phyloP scores from a whole-genome alignment of 2,113 vertebrate species.

The Strigops habroptila region DNA sequence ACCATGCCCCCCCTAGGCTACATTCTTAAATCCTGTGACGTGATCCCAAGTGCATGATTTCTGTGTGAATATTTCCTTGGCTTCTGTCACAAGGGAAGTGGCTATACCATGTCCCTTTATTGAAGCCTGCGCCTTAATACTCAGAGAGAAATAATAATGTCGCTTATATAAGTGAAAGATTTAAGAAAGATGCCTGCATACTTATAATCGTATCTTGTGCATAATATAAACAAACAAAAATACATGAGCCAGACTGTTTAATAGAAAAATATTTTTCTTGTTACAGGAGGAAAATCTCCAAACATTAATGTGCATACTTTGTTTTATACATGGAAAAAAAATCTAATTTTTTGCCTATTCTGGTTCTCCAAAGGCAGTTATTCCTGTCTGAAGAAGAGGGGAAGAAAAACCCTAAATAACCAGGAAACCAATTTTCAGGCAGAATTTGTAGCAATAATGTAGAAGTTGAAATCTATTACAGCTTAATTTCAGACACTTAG shows the following conservation, averaged over 20 bases:
- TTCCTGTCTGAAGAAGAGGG: background rate
- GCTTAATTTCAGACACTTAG: background rate
- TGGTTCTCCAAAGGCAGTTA: background rate
- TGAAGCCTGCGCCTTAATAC: background rate
- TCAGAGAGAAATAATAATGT: background rate
- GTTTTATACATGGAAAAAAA: background rate
- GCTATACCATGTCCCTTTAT: background rate
- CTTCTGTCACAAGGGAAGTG: background rate
- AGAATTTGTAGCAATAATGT: background rate
- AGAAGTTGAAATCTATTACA: background rate
- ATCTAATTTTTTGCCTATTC: background rate
- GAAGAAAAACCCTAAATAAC: rapidly evolving
- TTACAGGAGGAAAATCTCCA: background rate
- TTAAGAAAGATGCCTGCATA: background rate
- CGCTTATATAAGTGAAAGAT: background rate
- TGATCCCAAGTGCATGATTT: background rate
- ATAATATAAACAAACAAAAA: background rate
- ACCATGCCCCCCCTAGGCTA: rapidly evolving
- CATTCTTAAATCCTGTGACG: background rate
- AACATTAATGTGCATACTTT: background rate
- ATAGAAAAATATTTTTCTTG: background rate
- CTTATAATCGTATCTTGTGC: background rate
- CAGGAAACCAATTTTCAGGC: background rate
- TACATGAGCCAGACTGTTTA: background rate
- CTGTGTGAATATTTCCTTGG: background rate